Evolutionary conservation across 2,113 vertebrate species (phyloP).

Genomic region (Tauraco erythrolophus): DNA sequence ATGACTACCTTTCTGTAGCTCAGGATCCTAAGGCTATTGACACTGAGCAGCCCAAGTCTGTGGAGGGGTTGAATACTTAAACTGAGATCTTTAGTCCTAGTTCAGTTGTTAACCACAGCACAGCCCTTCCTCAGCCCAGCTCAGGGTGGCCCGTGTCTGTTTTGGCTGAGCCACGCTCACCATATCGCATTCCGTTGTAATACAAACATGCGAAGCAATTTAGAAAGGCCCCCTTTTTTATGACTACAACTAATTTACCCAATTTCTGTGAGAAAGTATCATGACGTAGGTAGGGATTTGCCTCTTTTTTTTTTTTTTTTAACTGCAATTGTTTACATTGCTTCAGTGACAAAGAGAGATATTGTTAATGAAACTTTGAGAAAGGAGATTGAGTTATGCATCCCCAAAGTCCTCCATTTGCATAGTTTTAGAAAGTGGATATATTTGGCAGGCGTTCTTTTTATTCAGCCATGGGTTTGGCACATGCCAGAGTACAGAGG

Average conservation of each 20-base stretch:
- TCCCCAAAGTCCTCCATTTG: slow-evolving; percentile 57
- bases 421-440: slow-evolving; percentile 67
- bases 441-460: slow-evolving; percentile 52
- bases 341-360: slow-evolving; percentile 40
- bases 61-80: not conserved
- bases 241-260: not conserved
- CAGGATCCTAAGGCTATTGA: not conserved
- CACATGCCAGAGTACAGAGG: slow-evolving; percentile 51
- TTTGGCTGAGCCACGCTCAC: not conserved
- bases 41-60: not conserved
- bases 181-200: not conserved
- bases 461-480: slow-evolving; percentile 61
- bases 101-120: not conserved
- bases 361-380: slow-evolving; percentile 53
- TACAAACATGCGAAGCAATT: not conserved
- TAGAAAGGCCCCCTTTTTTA: not conserved
- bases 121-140: not conserved
- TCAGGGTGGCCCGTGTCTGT: not conserved
- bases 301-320: not conserved
- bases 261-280: not conserved
- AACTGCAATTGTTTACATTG: slow-evolving; percentile 5
- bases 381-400: slow-evolving; percentile 50
- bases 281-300: slow-evolving; percentile 32
- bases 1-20: not conserved
- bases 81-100: not conserved